Evolutionary conservation across 2,113 vertebrate species (phyloP).

Genomic region (Uropsilus gracilis): DNA sequence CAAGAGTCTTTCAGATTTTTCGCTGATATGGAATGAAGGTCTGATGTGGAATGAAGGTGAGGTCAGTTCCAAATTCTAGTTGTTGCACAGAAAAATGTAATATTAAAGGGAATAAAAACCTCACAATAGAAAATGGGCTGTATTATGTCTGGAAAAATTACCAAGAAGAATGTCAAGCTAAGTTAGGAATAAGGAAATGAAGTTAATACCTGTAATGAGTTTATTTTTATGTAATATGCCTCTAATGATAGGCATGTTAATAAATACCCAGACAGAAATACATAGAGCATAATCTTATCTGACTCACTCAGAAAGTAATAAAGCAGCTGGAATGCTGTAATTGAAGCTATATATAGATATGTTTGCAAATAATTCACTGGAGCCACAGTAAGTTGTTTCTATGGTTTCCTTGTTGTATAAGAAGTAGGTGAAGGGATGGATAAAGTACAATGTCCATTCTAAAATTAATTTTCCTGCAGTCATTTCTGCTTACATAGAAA

Average conservation of each 20-base stretch:
- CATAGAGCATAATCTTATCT: conserved; percentile 63
- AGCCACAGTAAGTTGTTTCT: conserved; percentile 72
- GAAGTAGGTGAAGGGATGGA: conserved; percentile 61
- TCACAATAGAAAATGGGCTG: conserved; percentile 26
- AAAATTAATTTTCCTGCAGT: conserved; percentile 72
- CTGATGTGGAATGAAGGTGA: neutral
- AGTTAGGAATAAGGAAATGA: conserved; percentile 34
- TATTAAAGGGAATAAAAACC: neutral
- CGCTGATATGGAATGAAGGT: neutral
- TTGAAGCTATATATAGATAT: conserved; percentile 53
- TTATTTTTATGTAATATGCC: neutral
- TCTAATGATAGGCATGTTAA: neutral
- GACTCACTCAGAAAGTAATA: conserved; percentile 48
- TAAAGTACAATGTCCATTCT: conserved; percentile 67
- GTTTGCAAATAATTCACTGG: conserved; percentile 72
- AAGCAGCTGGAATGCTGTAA: conserved; percentile 70
- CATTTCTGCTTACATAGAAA: conserved; percentile 36
- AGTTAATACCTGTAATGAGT: neutral
- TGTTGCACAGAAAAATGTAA: neutral
- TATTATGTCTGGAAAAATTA: neutral
- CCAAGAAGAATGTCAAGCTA: conserved; percentile 20
- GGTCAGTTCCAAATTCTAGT: neutral
- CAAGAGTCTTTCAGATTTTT: neutral
- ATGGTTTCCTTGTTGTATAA: conserved; percentile 64
- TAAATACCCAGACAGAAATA: conserved; percentile 19